Evolutionary conservation across 2,888 invertebrate genomes (phyloP), one percentile per base, ranked within the genome.

Genomic region (Mesopsocus fuscifrons): DNA sequence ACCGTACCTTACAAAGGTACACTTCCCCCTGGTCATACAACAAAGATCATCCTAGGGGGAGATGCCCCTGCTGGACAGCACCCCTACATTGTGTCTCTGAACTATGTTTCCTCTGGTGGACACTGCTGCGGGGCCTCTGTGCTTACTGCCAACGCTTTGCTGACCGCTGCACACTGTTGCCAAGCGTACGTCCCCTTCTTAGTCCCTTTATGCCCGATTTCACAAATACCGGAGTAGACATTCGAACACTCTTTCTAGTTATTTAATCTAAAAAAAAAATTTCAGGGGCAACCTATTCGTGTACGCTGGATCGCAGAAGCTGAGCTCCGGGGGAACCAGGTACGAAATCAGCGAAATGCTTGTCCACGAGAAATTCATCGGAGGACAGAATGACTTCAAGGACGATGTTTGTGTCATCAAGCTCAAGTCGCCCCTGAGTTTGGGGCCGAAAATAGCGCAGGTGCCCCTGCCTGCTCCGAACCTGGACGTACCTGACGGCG

Each of bases 371-470:
- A 5, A 38, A 5, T 38, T 18, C 20, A 20, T 18, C 38, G 20
- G 18, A 38, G 38, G 17, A 6, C 33, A 38, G 18, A 5, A 38
- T 21, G 16, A 17, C 8, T 16, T 3, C 18, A 15, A 38, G n/a
- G 20, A 38, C 38, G 38, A 38, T 20, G 11, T 38, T 11, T 38
- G 38, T 17, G 18, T 38, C 4, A 38, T 38, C n/a, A 16, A 20
- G 5, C 15, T 38, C 6, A 38, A 21, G n/a, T 16, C n/a, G 6
- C 15, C 15, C 6, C n/a, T 38, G 5, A 16, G n/a, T 6, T 20
- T 17, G 6, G 18, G 11, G 6, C 18, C 17, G 6, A 38, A 17
- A 3, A 11, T 11, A 3, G 18, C 15, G 20, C 38, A 38, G 20
- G 21, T 38, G n/a, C 15, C 38, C 21, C 18, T 38, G 3, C 16